A percentile compares a stretch with the other conserved stretches of the same genome.
These are phyloP conservation scores for Drosophila burlai DNA, from an alignment of 1,140 invertebrate genomes.

Conservation along the genomic window DNA sequence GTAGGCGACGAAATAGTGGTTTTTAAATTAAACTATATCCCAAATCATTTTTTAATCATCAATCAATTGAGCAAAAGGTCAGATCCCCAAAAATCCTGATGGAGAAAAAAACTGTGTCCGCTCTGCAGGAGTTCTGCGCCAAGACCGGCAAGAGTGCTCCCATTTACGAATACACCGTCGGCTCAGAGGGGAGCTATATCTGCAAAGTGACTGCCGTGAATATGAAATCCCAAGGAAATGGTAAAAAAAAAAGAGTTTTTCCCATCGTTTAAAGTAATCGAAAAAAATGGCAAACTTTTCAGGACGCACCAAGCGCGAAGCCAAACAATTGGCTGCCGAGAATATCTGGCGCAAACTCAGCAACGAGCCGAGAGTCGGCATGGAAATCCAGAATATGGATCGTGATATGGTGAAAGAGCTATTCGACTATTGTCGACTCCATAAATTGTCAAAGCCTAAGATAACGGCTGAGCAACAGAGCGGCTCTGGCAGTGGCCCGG, in stretches of 20 bases:
- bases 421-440: slow-evolving; percentile 69
- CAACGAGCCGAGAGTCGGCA: background rate
- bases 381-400: slow-evolving; percentile 30
- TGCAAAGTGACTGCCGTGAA: slow-evolving; percentile 60
- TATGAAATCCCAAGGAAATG: slow-evolving; percentile 54
- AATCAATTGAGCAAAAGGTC: too few species aligned
- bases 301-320: slow-evolving; percentile 75
- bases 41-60: background rate
- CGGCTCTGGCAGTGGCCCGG: slow-evolving; percentile 52
- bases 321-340: slow-evolving; percentile 68
- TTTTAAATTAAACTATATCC: too few species aligned
- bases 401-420: slow-evolving; percentile 70
- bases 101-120: slow-evolving; percentile 71
- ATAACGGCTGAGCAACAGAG: slow-evolving; percentile 73
- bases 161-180: slow-evolving; percentile 56
- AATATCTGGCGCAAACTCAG: slow-evolving; percentile 57
- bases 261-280: background rate
- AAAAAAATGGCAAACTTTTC: background rate
- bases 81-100: slow-evolving; percentile 4
- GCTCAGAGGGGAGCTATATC: slow-evolving; percentile 53
- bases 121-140: slow-evolving; percentile 74
- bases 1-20: background rate
- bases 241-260: slow-evolving; percentile 17
- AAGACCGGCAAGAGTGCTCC: slow-evolving; percentile 55
- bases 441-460: slow-evolving; percentile 64